phyloP scores from a whole-genome alignment of 2,113 vertebrate genomes.

The Anseranas semipalmata region DNA sequence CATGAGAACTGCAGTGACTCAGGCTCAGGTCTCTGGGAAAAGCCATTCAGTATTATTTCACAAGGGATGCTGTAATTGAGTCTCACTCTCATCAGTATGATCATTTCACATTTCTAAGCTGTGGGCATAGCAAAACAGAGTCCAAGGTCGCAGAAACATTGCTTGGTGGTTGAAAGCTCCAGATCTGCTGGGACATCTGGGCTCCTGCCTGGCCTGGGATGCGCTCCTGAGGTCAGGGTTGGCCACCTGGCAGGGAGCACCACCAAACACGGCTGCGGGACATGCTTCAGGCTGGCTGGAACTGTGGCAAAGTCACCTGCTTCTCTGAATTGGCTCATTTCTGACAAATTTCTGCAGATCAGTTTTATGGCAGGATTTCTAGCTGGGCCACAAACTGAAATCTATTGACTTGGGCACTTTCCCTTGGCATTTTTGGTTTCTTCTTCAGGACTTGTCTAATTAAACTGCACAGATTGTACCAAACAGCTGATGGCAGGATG shows the following conservation, averaged over 20 bases:
- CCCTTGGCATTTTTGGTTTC: neutral
- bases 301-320: neutral
- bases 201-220: neutral
- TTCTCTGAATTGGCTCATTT: neutral
- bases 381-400: neutral
- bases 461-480: neutral
- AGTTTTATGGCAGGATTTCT: neutral
- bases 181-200: neutral
- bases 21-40: neutral
- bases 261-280: fast-evolving
- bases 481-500: neutral
- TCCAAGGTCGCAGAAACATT: neutral
- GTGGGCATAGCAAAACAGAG: neutral
- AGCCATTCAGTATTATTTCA: neutral
- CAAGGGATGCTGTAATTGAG: too few relatives aligned
- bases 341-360: neutral
- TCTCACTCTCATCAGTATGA: neutral
- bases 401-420: neutral
- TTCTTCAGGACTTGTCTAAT: neutral
- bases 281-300: neutral
- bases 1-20: neutral
- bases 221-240: neutral
- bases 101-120: neutral
- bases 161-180: neutral
- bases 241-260: neutral